A percentile compares a stretch with the other conserved stretches of the same genome.
phyloP scores from a whole-genome alignment of 2,113 vertebrate genomes.

The Trinectes maculatus region DNA sequence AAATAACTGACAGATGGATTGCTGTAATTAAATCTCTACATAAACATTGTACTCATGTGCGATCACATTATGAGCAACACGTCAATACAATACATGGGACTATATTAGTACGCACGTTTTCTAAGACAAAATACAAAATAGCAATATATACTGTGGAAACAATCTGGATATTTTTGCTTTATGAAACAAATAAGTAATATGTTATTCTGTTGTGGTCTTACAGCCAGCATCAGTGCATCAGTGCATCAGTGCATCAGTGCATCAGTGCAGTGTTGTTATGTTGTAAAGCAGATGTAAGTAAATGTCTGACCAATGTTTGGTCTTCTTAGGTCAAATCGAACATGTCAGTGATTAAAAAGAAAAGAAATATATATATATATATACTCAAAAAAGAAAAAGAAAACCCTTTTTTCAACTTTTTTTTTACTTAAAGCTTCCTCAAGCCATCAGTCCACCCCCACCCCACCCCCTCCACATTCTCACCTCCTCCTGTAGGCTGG shows the following conservation, averaged over 20 bases:
- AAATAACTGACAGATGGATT: no score
- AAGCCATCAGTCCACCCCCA: constrained; percentile 25
- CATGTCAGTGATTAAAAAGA: constrained; percentile 48
- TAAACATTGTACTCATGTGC: neutral
- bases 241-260: no score
- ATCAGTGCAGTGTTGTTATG: no score
- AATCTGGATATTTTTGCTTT: no score
- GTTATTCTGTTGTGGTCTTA: no score
- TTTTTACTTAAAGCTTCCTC: constrained; percentile 43
- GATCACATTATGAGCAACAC: neutral
- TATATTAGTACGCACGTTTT: neutral
- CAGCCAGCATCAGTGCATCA: no score
- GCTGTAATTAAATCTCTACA: neutral
- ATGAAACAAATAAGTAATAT: no score
- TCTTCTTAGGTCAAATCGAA: no score
- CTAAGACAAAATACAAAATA: no score
- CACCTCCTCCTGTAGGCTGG: constrained; percentile 13
- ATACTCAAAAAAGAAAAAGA: neutral
- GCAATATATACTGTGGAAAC: no score
- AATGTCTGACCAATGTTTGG: no score
- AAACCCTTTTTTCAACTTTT: neutral
- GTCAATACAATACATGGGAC: neutral
- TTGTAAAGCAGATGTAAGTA: no score
- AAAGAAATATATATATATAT: constrained; percentile 7
- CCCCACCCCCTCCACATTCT: neutral